These are phyloP conservation scores for Apodemia hepburni DNA, from an alignment of 2,888 invertebrate genomes.

Conservation along the genomic window DNA sequence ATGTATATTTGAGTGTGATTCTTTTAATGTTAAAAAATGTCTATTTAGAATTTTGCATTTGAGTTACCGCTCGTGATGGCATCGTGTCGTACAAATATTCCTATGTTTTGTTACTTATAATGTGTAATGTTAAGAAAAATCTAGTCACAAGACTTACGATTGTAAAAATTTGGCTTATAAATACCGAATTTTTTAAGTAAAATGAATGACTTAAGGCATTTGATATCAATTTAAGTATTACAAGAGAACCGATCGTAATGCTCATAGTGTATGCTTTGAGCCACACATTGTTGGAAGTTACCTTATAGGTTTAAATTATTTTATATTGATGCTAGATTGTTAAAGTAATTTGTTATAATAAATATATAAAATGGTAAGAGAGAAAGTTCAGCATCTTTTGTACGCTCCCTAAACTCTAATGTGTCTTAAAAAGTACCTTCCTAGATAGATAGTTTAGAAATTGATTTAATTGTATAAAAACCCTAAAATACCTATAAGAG, in stretches of 20 bases:
- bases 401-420: conserved; percentile 52
- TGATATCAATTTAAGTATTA: conserved; percentile 28
- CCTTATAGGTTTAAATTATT: conserved; percentile 75
- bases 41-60: conserved; percentile 77
- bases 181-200: conserved; percentile 67
- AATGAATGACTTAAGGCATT: conserved; percentile 55
- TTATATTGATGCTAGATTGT: conserved; percentile 64
- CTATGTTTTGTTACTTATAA: conserved; percentile 70
- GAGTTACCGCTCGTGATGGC: conserved; percentile 80
- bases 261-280: not conserved
- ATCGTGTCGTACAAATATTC: conserved; percentile 81
- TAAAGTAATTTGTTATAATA: conserved; percentile 66
- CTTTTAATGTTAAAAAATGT: conserved; percentile 66
- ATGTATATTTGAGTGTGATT: conserved; percentile 71
- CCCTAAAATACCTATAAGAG: conserved; percentile 18
- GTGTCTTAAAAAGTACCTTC: conserved; percentile 76
- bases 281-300: conserved; percentile 59
- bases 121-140: conserved; percentile 76
- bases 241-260: not conserved
- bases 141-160: conserved; percentile 80
- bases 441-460: conserved; percentile 52
- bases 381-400: conserved; percentile 72
- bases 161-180: conserved; percentile 68
- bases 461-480: conserved; percentile 18
- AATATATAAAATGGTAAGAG: conserved; percentile 56